Percentiles rank a stretch among this genome's conserved stretches.
Evolutionary conservation across 2,888 invertebrate species (phyloP).

Genomic region (Protonemura montana): DNA sequence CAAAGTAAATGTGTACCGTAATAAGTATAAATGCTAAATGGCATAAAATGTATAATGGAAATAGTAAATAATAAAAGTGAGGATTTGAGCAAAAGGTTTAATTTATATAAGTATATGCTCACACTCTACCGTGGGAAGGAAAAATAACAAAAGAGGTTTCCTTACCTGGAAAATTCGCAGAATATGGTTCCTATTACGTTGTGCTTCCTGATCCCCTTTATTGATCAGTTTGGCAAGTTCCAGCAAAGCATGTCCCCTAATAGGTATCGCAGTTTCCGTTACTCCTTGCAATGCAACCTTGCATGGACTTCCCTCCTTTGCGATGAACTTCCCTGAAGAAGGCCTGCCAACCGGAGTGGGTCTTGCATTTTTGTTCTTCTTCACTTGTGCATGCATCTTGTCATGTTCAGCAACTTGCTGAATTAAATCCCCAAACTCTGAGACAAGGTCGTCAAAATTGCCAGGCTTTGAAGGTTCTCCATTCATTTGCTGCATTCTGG

Average conservation of each 20-base stretch:
- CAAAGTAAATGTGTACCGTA: conserved; percentile 54
- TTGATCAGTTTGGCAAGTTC: conserved; percentile 76
- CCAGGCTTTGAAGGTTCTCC: conserved; percentile 1
- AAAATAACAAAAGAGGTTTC: too few species aligned
- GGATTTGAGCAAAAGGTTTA: too few species aligned
- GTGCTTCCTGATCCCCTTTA: conserved; percentile 68
- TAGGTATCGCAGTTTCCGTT: conserved; percentile 76
- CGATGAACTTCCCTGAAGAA: conserved; percentile 32
- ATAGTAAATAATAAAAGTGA: too few species aligned
- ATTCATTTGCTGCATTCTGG: background rate
- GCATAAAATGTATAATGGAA: conserved; percentile 40
- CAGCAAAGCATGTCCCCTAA: conserved; percentile 81
- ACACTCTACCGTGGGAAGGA: too few species aligned
- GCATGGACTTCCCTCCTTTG: conserved; percentile 59
- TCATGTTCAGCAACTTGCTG: conserved; percentile 31
- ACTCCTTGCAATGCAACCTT: conserved; percentile 72
- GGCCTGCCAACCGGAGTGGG: conserved; percentile 36
- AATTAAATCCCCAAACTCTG: conserved; percentile 28
- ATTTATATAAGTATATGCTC: too few species aligned
- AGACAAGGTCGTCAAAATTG: conserved; percentile 2
- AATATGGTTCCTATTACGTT: conserved; percentile 71
- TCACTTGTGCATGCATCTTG: conserved; percentile 48
- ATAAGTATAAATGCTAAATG: too few species aligned
- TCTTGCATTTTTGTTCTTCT: conserved; percentile 43
- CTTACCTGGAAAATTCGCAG: conserved; percentile 76